Percentiles rank a stretch among this genome's conserved stretches.
phyloP scores from a whole-genome alignment of 2,113 vertebrate genomes.

The Neogale vison region DNA sequence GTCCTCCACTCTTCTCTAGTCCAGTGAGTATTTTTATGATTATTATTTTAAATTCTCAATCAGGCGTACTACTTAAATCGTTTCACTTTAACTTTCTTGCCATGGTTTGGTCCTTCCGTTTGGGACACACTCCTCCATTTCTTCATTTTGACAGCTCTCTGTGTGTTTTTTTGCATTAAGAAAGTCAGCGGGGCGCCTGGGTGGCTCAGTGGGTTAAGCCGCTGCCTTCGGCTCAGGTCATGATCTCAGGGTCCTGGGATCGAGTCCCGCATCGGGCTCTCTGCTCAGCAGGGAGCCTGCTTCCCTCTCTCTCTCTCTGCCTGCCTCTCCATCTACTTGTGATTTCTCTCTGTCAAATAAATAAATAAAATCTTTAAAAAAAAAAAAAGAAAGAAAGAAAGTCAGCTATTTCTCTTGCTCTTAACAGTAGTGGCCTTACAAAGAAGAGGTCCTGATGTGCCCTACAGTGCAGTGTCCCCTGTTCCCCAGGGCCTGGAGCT shows the following conservation, averaged over 20 bases:
- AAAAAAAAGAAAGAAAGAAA: no score
- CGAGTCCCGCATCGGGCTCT: no score
- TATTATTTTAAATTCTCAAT: background rate
- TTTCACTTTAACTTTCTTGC: background rate
- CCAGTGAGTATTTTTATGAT: background rate
- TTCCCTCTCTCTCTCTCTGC: no score
- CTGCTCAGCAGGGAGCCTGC: no score
- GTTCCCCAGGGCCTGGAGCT: background rate
- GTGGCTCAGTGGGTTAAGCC: no score
- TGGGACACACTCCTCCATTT: background rate
- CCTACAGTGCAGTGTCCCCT: background rate
- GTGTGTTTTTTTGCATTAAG: background rate
- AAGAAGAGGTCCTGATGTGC: background rate
- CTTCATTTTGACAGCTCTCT: background rate
- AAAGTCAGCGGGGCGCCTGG: no score
- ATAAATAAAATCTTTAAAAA: no score
- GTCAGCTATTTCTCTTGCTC: background rate
- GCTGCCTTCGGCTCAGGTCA: no score
- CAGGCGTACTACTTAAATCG: background rate
- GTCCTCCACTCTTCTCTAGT: background rate
- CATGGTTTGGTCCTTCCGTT: background rate
- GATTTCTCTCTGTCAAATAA: no score
- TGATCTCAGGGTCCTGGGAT: no score
- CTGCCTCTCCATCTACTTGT: no score
- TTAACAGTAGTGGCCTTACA: background rate